These are phyloP conservation scores for Lamellibrachia luymesi DNA, from an alignment of 1,140 invertebrate genomes.

Conservation along the genomic window DNA sequence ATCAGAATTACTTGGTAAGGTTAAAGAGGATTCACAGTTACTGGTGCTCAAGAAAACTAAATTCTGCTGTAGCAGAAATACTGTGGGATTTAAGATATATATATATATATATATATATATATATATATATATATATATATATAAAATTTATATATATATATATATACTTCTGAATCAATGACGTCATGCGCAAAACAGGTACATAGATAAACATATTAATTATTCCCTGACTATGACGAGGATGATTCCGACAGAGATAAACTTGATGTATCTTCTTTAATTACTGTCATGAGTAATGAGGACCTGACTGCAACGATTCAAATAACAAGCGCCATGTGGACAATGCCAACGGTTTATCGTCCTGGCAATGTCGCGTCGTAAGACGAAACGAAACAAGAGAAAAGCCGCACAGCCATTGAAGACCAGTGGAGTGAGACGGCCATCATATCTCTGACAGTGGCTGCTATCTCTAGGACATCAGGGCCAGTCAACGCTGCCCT, in stretches of 20 bases:
- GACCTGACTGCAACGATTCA: not conserved
- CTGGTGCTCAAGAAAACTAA: no score
- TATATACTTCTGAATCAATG: not conserved
- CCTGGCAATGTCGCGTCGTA: not conserved
- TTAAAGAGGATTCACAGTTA: no score
- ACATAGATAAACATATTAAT: not conserved
- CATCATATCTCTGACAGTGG: not conserved
- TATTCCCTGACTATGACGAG: not conserved
- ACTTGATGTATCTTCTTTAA: not conserved
- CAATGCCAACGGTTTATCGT: not conserved
- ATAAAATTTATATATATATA: no score
- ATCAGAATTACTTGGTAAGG: no score
- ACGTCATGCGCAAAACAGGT: not conserved
- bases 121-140: no score
- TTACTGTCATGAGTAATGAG: not conserved
- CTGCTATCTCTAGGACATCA: not conserved
- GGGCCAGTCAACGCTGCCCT: not conserved
- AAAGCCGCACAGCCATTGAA: not conserved
- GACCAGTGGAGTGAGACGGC: not conserved
- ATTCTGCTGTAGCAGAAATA: no score
- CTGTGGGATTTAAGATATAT: no score
- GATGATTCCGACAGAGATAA: not conserved
- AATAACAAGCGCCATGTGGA: not conserved
- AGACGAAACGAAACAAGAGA: not conserved
- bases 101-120: no score